Evolutionary conservation across 2,888 invertebrate species (phyloP), one percentile per base, ranked within the genome.

Genomic region (Pedicia rivosa): DNA sequence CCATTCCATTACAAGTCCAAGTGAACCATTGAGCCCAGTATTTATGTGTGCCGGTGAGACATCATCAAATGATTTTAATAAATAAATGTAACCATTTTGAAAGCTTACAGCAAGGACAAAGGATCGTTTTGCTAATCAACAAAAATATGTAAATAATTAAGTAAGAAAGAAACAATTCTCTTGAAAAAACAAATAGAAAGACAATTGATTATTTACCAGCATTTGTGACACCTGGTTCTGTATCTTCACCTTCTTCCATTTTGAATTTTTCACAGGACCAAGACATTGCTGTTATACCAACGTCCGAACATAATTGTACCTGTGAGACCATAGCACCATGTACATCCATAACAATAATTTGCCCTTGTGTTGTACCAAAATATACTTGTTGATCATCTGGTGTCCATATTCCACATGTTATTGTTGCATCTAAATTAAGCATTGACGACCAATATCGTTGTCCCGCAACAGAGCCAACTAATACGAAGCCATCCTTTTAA

Each of bases 241-340:
- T 70, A 45, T 84, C 86, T 50, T 84, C 84, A 2, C 79, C 81
- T 57, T 92, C 92, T 56, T 92, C 92, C 91, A 94, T 92, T 64
- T 91, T 92, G 62, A 94, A 94, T 55, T 92, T 92, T 57, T 92
- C 91, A 55, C 94, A 92, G 14, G 91, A 91, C 94, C 94, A 95
- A 12, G 87, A 81, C 86, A 95, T 88, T 33, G 82, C 74, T 3
- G 78, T 78, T 48, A 95, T 90, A 7, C 82, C 82, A 38, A 88
- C 81, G 51, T 86, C 82, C 26, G 79, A 76, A 41, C 78, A 76
- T n/a, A 90, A 58, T 52, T 82, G 80, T n/a, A 35, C 72, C 67
- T 90, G 87, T 7, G 88, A 84, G 13, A 94, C 82, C 86, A 92
- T 91, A 26, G 88, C 88, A 0, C 88, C 94, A 49, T 91, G 88